phyloP scores from a whole-genome alignment of 30 jellyfish, hydroid and myxozoan genomes.

The Nemopilema nomurai region DNA sequence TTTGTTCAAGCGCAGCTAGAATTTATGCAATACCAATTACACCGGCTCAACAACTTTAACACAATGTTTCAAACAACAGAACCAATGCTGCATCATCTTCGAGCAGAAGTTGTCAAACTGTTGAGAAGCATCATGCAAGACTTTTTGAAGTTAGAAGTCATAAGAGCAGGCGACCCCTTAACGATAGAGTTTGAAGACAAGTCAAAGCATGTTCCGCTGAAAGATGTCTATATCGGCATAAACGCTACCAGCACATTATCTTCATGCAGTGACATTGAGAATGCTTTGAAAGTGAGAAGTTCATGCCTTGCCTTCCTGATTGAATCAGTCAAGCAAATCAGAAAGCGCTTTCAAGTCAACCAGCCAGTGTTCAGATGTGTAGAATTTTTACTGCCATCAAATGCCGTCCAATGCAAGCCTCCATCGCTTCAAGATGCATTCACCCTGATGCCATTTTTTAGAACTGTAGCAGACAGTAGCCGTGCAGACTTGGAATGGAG shows the following conservation, averaged over 20 bases:
- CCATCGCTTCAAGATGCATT: constrained; percentile 5
- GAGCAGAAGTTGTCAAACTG: constrained; percentile 25
- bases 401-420: constrained; percentile 20
- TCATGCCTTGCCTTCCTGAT: constrained; percentile 28
- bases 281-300: constrained; percentile 14
- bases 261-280: constrained; percentile 17
- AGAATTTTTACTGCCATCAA: constrained; percentile 14
- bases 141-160: constrained; percentile 19
- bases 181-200: constrained; percentile 20
- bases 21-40: constrained; percentile 13
- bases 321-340: constrained; percentile 4
- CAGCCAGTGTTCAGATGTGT: background rate
- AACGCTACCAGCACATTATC: constrained; percentile 34
- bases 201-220: constrained; percentile 14
- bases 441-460: constrained; percentile 7
- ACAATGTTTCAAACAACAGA: constrained; percentile 52
- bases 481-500: constrained; percentile 20
- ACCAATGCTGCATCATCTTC: constrained; percentile 46
- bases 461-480: background rate
- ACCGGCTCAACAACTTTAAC: constrained; percentile 29
- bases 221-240: constrained; percentile 24
- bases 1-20: constrained; percentile 12
- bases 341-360: constrained; percentile 2
- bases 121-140: constrained; percentile 16
- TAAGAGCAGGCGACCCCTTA: constrained; percentile 35